phyloP scores from a whole-genome alignment of 2,888 invertebrate species.

The Sarcophaga rosellei region DNA sequence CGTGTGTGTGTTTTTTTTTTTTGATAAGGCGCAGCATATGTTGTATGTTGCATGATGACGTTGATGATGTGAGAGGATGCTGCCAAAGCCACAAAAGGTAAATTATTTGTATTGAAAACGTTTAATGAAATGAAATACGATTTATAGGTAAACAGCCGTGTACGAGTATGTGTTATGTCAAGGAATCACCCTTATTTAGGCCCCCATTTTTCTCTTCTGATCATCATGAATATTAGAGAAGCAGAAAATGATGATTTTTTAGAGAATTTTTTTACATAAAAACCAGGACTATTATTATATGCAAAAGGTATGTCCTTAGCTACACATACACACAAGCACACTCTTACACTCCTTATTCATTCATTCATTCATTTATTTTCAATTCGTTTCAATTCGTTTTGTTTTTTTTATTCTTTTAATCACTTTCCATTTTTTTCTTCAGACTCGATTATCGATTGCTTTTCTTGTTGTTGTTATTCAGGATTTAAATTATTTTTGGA shows the following conservation, averaged over 20 bases:
- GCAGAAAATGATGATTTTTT: conserved; percentile 43
- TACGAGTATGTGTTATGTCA: conserved; percentile 67
- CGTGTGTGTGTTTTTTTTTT: neutral
- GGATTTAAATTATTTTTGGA: conserved; percentile 49
- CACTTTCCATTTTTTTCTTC: conserved; percentile 53
- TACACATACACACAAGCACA: neutral
- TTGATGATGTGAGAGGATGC: conserved; percentile 51
- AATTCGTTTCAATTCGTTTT: conserved; percentile 5
- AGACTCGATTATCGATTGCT: neutral
- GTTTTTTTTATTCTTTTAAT: conserved; percentile 42
- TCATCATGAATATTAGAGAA: neutral
- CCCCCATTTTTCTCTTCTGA: neutral
- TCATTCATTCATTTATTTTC: neutral
- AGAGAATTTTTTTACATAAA: conserved; percentile 28
- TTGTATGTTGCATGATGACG: conserved; percentile 48
- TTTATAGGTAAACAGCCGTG: conserved; percentile 60
- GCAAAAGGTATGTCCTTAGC: conserved; percentile 45
- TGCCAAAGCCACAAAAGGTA: conserved; percentile 64
- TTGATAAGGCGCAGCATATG: conserved; percentile 48
- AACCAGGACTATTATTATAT: conserved; percentile 29
- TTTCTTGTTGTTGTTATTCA: conserved; percentile 15
- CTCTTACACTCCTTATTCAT: conserved; percentile 18
- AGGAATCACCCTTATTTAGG: conserved; percentile 61
- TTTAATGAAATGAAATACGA: neutral
- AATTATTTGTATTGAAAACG: conserved; percentile 36